phyloP scores from a whole-genome alignment of 2,797 vertebrate species.

The Furcifer pardalis region DNA sequence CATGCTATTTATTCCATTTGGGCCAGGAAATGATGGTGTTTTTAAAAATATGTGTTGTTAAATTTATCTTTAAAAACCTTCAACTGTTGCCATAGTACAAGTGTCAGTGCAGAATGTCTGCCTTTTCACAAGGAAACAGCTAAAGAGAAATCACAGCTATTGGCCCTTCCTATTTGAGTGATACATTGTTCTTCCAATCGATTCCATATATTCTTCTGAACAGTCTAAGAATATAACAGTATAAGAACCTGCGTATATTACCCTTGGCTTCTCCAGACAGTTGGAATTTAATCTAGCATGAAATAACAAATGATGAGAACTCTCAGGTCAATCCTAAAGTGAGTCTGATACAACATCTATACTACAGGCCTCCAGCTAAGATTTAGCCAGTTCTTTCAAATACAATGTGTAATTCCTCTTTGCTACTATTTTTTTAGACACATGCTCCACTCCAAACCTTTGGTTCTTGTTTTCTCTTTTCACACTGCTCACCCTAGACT shows the following conservation, averaged over 20 bases:
- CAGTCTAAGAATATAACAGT: neutral
- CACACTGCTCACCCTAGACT: neutral
- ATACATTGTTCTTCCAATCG: neutral
- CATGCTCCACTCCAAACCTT: too few species aligned
- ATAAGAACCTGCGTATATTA: slow-evolving; percentile 4
- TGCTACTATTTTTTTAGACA: neutral
- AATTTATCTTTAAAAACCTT: neutral
- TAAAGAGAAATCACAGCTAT: slow-evolving; percentile 26
- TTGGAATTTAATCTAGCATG: slow-evolving; percentile 38
- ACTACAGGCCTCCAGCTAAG: slow-evolving; percentile 22
- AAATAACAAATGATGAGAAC: slow-evolving; percentile 50
- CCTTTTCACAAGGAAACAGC: neutral
- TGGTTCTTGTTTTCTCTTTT: neutral
- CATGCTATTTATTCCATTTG: slow-evolving; percentile 22
- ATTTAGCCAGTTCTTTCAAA: slow-evolving; percentile 6
- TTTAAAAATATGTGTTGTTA: slow-evolving; percentile 19
- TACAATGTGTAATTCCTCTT: neutral
- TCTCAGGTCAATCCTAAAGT: slow-evolving; percentile 43
- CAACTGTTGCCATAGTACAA: neutral
- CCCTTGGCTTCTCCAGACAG: slow-evolving; percentile 35
- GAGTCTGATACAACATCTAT: slow-evolving; percentile 44
- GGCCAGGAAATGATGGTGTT: slow-evolving; percentile 9
- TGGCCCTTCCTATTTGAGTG: slow-evolving; percentile 8
- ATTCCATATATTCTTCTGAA: neutral
- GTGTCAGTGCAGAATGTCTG: slow-evolving; percentile 21